Percentiles rank a stretch among this genome's conserved stretches.
Conservation (phyloP, 2,888 invertebrate genomes). For the Pomacea canaliculata region DNA sequence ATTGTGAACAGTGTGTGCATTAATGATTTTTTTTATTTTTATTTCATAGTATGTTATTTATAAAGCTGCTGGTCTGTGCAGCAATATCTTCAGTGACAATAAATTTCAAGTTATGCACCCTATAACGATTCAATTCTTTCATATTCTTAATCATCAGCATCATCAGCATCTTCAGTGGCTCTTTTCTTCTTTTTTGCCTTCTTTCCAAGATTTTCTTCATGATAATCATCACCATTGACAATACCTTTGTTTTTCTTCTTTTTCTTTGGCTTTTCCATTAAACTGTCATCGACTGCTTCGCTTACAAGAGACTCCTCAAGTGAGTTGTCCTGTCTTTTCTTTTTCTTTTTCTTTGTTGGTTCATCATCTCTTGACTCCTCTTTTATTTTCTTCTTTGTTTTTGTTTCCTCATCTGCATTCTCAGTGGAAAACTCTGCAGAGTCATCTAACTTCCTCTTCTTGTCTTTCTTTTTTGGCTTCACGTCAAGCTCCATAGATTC, state of each 20-base stretch:
- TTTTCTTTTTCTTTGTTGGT: slow-evolving; percentile 46
- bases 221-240: slow-evolving; percentile 26
- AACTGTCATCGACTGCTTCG: slow-evolving; percentile 20
- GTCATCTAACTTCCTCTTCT: slow-evolving; percentile 38
- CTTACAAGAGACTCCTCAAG: slow-evolving; percentile 7
- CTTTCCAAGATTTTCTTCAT: slow-evolving; percentile 32
- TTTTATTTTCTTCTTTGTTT: slow-evolving; percentile 44
- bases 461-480: slow-evolving; percentile 39
- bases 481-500: slow-evolving; percentile 12
- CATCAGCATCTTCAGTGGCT: slow-evolving; percentile 26
- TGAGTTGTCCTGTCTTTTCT: slow-evolving; percentile 20
- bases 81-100: no score
- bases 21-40: no score
- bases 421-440: slow-evolving; percentile 38
- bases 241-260: slow-evolving; percentile 26
- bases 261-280: slow-evolving; percentile 23
- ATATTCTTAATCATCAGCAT: no score
- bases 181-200: slow-evolving; percentile 55
- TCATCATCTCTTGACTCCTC: slow-evolving; percentile 36
- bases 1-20: no score
- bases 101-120: no score
- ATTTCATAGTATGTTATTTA: no score
- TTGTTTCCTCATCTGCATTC: slow-evolving; percentile 38
- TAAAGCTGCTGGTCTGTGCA: no score
- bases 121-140: no score